Base-by-base conservation (phyloP, 2,888 invertebrate genomes). In the Drosophila eohydei region DNA sequence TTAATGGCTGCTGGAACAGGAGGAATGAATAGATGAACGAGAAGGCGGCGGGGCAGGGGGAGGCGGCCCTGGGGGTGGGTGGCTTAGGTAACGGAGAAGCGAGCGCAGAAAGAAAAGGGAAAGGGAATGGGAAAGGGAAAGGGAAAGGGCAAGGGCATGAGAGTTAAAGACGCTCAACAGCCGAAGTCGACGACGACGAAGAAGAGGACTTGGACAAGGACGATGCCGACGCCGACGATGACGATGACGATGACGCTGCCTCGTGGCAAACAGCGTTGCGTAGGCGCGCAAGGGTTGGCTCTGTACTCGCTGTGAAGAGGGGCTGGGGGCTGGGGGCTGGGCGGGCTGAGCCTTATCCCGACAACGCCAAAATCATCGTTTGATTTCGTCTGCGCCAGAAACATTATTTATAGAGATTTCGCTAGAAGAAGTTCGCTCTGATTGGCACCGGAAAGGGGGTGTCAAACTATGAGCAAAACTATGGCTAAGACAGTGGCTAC, bases 1-100 rank as follows among this genome's bases (percentile, higher is more conserved):
- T 91, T 91, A 91, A 91, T 92, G 91, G 92, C 86, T 91, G 89
- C 79, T 86, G 84, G 38, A 38, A 38, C 78, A 83, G 83, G 79
- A 81, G 80, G 77, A 38, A 52, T 38, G 38, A 52, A 52, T 34
- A 52, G 51, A 36, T 52, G 34, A 52, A 60, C 48, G 76, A 68
- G 61, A 55, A 34, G 38, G 44, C 16, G 51, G 30, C 8, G 50
- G 28, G 12, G 50, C n/a, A 5, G 40, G 28, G 28, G 54, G 12
- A 14, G 12, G 32, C 5, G 41, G 21, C 16, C 2, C 1, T 32
- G 52, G 36, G 38, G 52, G 28, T 38, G 30, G 28, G 26, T 51
- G 41, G 32, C 36, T 52, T 52, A 52, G 21, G 26, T 60, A 55
- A 70, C 48, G 56, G 55, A 57, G 34, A 59, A 28, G 58, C 36